A percentile compares a stretch with the other conserved stretches of the same genome.
phyloP scores from a whole-genome alignment of 2,113 vertebrate species.

The Petrocephalus zakoni region DNA sequence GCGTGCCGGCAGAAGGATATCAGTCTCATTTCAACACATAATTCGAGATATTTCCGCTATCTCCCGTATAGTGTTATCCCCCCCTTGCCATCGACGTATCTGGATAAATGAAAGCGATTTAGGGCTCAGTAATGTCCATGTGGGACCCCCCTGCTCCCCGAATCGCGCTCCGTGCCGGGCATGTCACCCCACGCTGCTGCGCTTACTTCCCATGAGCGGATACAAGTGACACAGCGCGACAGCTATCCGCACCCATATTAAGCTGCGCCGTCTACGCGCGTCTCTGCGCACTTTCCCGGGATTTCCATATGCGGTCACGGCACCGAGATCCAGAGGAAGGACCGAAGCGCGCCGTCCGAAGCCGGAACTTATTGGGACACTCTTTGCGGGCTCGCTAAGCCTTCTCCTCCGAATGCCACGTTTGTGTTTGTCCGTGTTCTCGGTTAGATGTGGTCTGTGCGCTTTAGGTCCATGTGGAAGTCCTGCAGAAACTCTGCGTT shows the following conservation, averaged over 20 bases:
- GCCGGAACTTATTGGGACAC: not conserved
- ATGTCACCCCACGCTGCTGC: not conserved
- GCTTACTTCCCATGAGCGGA: not conserved
- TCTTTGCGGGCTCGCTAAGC: not conserved
- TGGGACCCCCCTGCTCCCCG: not conserved
- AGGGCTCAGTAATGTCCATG: not conserved
- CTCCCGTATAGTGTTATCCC: not conserved
- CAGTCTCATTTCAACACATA: conserved; percentile 1
- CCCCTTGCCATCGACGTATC: not conserved
- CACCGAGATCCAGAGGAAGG: conserved; percentile 2
- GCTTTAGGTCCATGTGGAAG: conserved; percentile 6
- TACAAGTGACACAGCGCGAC: conserved; percentile 10
- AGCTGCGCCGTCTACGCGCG: conserved; percentile 14
- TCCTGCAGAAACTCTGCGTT: not conserved
- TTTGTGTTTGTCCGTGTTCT: not conserved
- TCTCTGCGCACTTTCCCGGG: conserved; percentile 7
- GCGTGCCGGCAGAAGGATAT: not conserved
- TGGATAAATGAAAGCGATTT: not conserved
- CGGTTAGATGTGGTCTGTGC: not conserved
- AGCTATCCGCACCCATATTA: conserved; percentile 21
- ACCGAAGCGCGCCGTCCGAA: not conserved
- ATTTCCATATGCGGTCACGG: conserved; percentile 22
- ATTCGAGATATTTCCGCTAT: conserved; percentile 1
- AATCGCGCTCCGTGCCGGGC: not conserved
- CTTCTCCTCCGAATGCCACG: not conserved